Conservation (phyloP, 1,140 invertebrate genomes). For the Vanessa tameamea region DNA sequence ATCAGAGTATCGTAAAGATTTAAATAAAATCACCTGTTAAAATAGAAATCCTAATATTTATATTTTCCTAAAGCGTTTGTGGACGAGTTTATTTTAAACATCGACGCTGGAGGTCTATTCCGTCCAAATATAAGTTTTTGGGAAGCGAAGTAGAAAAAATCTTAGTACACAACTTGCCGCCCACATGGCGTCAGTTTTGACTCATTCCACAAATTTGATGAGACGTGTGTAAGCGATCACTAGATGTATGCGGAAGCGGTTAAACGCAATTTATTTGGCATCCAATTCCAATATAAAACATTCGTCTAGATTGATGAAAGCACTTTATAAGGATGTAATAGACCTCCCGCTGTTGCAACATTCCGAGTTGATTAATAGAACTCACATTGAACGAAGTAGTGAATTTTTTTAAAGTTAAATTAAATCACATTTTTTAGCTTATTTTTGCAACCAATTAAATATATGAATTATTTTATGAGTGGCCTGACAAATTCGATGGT, state of each 20-base stretch:
- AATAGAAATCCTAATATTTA: constrained; percentile 5
- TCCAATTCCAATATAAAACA: constrained; percentile 34
- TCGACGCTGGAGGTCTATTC: constrained; percentile 61
- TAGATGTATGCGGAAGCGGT: constrained; percentile 48
- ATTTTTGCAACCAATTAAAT: neutral
- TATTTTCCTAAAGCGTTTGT: constrained; percentile 3
- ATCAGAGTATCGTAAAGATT: neutral
- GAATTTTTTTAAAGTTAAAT: neutral
- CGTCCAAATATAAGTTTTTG: constrained; percentile 60
- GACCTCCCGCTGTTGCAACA: constrained; percentile 32
- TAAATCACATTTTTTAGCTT: neutral
- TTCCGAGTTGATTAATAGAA: constrained; percentile 13
- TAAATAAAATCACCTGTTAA: neutral
- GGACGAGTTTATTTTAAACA: constrained; percentile 18
- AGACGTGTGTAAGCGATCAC: constrained; percentile 44
- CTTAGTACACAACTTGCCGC: constrained; percentile 53
- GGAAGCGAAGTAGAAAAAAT: constrained; percentile 43
- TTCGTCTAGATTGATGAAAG: constrained; percentile 34
- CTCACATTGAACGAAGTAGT: neutral
- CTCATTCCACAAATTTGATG: constrained; percentile 43
- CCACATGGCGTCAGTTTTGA: constrained; percentile 53
- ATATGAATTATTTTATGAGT: constrained; percentile 1
- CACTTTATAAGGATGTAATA: constrained; percentile 17
- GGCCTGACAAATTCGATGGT: neutral
- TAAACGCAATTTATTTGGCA: constrained; percentile 34